Evolutionary conservation across 37 sponge, comb jelly and placozoan genomes (phyloP), one percentile per base, ranked within the genome.

Genomic region (Ianthella basta): DNA sequence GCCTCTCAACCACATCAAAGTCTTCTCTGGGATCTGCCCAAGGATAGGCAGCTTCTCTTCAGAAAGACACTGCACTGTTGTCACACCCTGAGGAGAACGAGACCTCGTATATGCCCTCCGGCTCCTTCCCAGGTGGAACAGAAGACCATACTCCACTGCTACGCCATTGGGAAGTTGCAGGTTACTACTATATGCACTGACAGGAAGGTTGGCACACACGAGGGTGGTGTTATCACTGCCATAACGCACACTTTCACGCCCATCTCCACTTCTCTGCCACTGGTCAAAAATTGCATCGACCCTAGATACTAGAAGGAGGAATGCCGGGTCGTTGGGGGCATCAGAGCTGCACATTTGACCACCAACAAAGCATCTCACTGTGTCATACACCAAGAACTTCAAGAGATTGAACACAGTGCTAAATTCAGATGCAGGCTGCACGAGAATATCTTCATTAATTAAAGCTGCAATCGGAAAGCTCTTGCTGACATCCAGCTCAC

Each of bases 291-390:
- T 68, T 30, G 82, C 82, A 60, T 93, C 94, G 4, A 90, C 18
- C 69, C 84, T 85, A 8, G 91, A 67, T 20, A 90, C 19, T 44
- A 87, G 94, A 20, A 90, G 86, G 55, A 90, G 59, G 75, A 66
- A 86, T 30, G 85, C 64, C 0, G 94, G 94, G 79, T 93, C 94
- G 41, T 85, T 88, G 37, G 88, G 86, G 0, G 86, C 86, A 70
- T 90, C 74, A 0, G 32, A 19, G 20, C 65, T 65, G 53, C 91
- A 93, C 88, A 90, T 90, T 2, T 81, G 81, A 0, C 94, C 94
- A n/a, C 94, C 90, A 2, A 93, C 81, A 67, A 88, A 87, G 63
- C 94, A 93, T 32, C 88, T 85, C 23, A 93, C 85, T 19, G 66
- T 82, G 54, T 82, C 24, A 67, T 87, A 83, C 15, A 93, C 63